phyloP scores from a whole-genome alignment of 2,888 invertebrate genomes.

The Eucriotettix oculatus region DNA sequence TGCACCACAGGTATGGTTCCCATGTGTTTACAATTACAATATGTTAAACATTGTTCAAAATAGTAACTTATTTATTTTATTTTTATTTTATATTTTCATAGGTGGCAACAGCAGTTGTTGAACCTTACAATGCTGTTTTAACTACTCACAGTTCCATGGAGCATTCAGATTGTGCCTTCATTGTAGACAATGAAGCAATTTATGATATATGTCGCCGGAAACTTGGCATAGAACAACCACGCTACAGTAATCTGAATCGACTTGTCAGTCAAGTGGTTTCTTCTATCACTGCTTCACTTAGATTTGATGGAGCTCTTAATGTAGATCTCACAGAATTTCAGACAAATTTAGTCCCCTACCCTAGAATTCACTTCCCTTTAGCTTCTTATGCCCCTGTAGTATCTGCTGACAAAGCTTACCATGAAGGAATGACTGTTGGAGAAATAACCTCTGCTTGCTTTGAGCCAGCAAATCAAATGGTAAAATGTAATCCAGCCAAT shows the following conservation, averaged over 20 bases:
- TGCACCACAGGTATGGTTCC: conserved; percentile 51
- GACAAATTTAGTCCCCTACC: conserved; percentile 80
- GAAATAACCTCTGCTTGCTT: conserved; percentile 42
- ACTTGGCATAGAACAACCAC: conserved; percentile 40
- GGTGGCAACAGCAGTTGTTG: conserved; percentile 84
- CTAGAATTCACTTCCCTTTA: conserved; percentile 74
- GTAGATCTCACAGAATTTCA: conserved; percentile 85
- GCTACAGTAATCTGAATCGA: background rate
- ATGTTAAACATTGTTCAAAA: too few species aligned
- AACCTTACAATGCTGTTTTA: conserved; percentile 82
- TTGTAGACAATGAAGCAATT: conserved; percentile 42
- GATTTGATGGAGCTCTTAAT: conserved; percentile 74
- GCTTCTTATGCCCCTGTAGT: conserved; percentile 33
- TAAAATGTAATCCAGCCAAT: conserved; percentile 21
- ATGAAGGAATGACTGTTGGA: conserved; percentile 31
- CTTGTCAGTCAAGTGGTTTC: background rate
- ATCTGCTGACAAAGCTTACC: conserved; percentile 34
- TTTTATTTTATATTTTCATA: conserved; percentile 18
- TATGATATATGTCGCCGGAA: conserved; percentile 80
- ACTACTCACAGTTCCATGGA: conserved; percentile 79
- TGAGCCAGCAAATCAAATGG: conserved; percentile 38
- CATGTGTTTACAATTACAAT: too few species aligned
- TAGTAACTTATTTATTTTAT: too few species aligned
- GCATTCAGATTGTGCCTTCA: conserved; percentile 70
- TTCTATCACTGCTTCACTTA: conserved; percentile 61